A percentile compares a stretch with the other conserved stretches of the same genome.
These are phyloP conservation scores for Theodoxus fluviatilis DNA, from an alignment of 2,888 invertebrate species.

Conservation along the genomic window DNA sequence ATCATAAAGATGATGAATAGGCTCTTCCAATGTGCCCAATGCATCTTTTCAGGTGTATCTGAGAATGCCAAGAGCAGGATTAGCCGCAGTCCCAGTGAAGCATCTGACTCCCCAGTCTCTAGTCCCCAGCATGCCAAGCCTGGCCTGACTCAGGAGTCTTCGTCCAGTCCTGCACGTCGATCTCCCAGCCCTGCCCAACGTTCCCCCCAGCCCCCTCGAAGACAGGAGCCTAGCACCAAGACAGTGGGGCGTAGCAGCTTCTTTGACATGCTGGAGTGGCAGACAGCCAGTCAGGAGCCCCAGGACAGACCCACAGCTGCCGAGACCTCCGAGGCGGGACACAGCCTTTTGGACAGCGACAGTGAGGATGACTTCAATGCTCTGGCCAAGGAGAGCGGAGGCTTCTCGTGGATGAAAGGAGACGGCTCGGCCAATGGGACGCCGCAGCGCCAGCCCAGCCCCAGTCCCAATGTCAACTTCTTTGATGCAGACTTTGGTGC, in stretches of 20 bases:
- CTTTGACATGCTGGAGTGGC: constrained; percentile 52
- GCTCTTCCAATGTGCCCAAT: too few relatives aligned
- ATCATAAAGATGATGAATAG: too few relatives aligned
- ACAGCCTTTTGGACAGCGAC: constrained; percentile 43
- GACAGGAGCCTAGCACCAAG: constrained; percentile 7
- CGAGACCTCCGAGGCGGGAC: constrained; percentile 35
- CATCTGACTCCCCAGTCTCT: constrained; percentile 39
- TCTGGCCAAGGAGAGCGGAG: constrained; percentile 37
- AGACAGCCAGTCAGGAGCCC: constrained; percentile 26
- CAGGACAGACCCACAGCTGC: constrained; percentile 2
- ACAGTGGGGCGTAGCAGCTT: constrained; percentile 34
- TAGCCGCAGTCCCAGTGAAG: constrained; percentile 45
- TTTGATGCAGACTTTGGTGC: constrained; percentile 31
- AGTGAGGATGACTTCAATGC: constrained; percentile 54
- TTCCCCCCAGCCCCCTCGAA: constrained; percentile 14
- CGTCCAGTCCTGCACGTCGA: too few relatives aligned
- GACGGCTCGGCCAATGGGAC: neutral
- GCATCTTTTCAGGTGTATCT: constrained; percentile 45
- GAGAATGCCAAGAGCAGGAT: constrained; percentile 48
- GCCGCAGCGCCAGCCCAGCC: neutral
- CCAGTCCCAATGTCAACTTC: constrained; percentile 29
- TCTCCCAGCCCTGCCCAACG: too few relatives aligned
- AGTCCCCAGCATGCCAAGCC: constrained; percentile 45
- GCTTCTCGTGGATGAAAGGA: constrained; percentile 22
- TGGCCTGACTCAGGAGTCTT: too few relatives aligned